Evolutionary conservation across 2,888 invertebrate species (phyloP), one percentile per base, ranked within the genome.

Genomic region (Aleiodes testaceus): DNA sequence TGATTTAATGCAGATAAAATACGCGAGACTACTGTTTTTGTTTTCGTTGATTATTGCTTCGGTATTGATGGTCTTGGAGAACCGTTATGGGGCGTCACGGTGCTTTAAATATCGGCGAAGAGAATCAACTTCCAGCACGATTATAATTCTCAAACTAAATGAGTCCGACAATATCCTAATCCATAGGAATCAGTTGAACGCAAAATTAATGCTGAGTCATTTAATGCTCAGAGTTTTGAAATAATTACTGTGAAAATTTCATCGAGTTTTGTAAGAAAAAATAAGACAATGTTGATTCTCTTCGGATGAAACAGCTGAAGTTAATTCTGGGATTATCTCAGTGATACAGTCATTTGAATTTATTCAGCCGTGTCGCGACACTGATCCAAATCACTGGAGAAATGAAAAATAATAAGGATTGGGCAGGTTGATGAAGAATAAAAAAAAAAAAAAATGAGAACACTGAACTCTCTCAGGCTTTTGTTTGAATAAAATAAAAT

Each of bases 361-460:
- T 59, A 59, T 59, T 42, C 59, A 42, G 11, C 36, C 59, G 42
- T 59, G 18, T 59, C 59, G 36, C 36, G 36, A 36, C 42, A 59
- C 18, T 59, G 16, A 36, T 59, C 59, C 59, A 59, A 59, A 59
- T 59, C 16, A 59, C 59, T 3, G 16, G 59, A 59, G 42, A 36
- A 18, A 59, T 36, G 42, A 59, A 59, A 16, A 59, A 59, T 59
- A 59, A 59, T 52, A 22, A 20, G 20, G 11, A 12, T 52, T 22
- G 6, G 11, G 22, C 22, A 22, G 4, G 12, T 52, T 20, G 4
- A 9, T 18, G 49, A n/a, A 1, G 14, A 49, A 16, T 14, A 47
- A 14, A 14, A 47, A 47, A 4, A 5, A 47, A 16, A 49, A 49
- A 16, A 5, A 49, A 49, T 49, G 49, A 49, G 16, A 16, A 49